Evolutionary conservation across 2,888 invertebrate genomes (phyloP).

Genomic region (Sphaerophoria taeniata): DNA sequence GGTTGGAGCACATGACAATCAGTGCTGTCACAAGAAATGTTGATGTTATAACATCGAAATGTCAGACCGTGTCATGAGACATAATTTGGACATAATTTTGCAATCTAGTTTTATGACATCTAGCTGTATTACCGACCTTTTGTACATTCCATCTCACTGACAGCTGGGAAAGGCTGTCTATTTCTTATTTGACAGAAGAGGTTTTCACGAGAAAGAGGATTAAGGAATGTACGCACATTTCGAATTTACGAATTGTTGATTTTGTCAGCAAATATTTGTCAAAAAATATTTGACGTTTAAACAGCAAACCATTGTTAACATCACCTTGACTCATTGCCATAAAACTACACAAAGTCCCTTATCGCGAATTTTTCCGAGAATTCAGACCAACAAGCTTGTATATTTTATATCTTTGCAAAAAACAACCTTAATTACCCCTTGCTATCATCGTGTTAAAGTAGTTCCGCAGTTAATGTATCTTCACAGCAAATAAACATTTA

Average conservation of each 20-base stretch:
- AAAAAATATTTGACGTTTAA: not conserved
- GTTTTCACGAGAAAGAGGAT: no score
- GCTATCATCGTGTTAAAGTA: not conserved
- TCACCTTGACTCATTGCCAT: not conserved
- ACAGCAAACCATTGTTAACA: not conserved
- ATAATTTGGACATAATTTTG: no score
- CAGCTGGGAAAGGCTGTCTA: no score
- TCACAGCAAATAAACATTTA: not conserved
- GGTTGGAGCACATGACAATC: constrained; percentile 13
- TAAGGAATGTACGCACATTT: no score
- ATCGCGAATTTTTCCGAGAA: not conserved
- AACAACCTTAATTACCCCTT: not conserved
- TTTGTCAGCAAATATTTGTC: not conserved
- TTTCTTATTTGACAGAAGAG: no score
- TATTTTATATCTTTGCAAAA: not conserved
- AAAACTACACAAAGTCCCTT: not conserved
- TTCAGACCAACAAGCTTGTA: not conserved
- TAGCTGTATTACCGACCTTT: no score
- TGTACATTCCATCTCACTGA: no score
- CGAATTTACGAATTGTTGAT: not conserved
- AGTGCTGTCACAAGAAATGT: not conserved
- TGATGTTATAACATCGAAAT: no score
- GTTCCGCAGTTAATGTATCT: not conserved
- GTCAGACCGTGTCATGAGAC: no score
- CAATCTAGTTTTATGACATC: no score